These are phyloP conservation scores for Manis javanica DNA, from an alignment of 2,797 vertebrate species.

Conservation along the genomic window DNA sequence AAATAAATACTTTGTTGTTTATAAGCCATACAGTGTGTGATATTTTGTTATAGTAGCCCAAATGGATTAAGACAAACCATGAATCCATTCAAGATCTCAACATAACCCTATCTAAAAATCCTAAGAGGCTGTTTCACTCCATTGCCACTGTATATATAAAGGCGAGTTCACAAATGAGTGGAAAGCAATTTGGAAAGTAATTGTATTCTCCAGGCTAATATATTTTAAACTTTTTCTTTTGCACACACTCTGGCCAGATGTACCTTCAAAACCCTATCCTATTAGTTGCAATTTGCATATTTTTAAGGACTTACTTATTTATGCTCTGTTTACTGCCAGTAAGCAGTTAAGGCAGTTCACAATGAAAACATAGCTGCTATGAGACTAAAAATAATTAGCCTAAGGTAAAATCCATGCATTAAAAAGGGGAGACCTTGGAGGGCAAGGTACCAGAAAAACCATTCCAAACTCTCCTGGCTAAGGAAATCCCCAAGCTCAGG, in stretches of 20 bases:
- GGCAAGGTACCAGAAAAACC: not conserved
- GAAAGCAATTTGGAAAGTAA: not conserved
- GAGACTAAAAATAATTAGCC: not conserved
- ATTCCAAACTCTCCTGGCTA: not conserved
- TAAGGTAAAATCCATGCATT: not conserved
- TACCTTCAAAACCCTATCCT: not conserved
- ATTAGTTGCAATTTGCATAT: not conserved
- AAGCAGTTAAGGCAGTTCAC: not conserved
- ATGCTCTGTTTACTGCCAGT: not conserved
- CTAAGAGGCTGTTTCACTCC: not conserved
- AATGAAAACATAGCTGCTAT: slow-evolving; percentile 23
- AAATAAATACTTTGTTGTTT: not conserved
- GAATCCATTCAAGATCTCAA: not conserved
- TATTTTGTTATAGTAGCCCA: not conserved
- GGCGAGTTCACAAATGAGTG: not conserved
- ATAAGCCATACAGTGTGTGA: not conserved
- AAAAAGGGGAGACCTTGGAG: not conserved
- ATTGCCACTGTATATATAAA: not conserved
- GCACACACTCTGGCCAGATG: not conserved
- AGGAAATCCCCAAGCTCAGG: not conserved
- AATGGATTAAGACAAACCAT: not conserved
- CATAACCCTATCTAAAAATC: not conserved
- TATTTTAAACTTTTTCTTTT: not conserved
- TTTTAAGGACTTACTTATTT: slow-evolving; percentile 1
- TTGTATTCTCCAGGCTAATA: not conserved